phyloP scores from a whole-genome alignment of 2,888 invertebrate species.

The Yponomeuta evonymella region DNA sequence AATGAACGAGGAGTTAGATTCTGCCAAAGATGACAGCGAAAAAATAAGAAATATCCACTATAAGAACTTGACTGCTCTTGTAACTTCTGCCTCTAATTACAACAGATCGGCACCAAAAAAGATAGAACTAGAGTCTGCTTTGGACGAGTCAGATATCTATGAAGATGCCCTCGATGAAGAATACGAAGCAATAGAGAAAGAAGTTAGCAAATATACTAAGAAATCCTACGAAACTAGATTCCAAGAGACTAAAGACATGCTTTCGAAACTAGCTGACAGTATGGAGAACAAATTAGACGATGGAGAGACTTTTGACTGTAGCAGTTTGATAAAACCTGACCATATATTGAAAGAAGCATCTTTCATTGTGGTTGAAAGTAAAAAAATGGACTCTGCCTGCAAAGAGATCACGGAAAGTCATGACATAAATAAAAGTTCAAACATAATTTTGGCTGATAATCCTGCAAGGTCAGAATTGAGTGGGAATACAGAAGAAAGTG shows the following conservation, averaged over 20 bases:
- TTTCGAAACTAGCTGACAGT: slow-evolving; percentile 51
- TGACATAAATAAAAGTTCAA: slow-evolving; percentile 54
- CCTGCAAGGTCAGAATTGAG: slow-evolving; percentile 40
- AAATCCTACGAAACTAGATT: slow-evolving; percentile 63
- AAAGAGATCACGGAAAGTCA: slow-evolving; percentile 53
- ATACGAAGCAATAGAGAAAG: slow-evolving; percentile 21
- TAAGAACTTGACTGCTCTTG: slow-evolving; percentile 54
- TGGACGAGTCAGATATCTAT: background rate
- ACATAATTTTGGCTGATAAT: slow-evolving; percentile 51
- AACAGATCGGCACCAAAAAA: slow-evolving; percentile 19
- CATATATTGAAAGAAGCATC: slow-evolving; percentile 53
- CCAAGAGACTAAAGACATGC: slow-evolving; percentile 63
- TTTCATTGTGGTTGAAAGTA: slow-evolving; percentile 40
- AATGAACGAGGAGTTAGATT: slow-evolving; percentile 47
- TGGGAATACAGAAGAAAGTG: slow-evolving; percentile 26
- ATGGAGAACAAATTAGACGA: slow-evolving; percentile 39
- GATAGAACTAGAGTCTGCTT: background rate
- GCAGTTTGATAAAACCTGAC: slow-evolving; percentile 30
- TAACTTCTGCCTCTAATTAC: slow-evolving; percentile 42
- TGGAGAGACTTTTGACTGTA: slow-evolving; percentile 21
- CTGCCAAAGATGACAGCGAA: slow-evolving; percentile 41
- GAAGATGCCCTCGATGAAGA: slow-evolving; percentile 12
- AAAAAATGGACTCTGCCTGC: slow-evolving; percentile 38
- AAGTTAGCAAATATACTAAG: slow-evolving; percentile 35
- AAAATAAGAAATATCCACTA: slow-evolving; percentile 51